Percentiles rank a stretch among this genome's conserved stretches.
These are phyloP conservation scores for Glaucomys volans DNA, from an alignment of 2,113 vertebrate species.

Conservation along the genomic window DNA sequence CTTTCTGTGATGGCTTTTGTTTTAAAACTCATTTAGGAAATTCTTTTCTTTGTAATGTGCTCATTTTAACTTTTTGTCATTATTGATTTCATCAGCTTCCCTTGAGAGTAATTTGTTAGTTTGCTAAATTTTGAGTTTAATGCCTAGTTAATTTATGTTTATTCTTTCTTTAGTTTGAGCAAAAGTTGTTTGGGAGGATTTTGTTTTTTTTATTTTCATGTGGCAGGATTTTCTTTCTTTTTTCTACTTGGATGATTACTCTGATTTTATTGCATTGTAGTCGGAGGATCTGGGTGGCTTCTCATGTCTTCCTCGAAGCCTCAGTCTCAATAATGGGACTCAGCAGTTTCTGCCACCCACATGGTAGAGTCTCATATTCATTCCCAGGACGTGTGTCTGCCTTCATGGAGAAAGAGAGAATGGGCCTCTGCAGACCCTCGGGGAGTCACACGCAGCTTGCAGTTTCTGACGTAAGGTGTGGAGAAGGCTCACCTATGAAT, in stretches of 20 bases:
- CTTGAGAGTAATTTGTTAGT: neutral
- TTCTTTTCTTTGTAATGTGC: neutral
- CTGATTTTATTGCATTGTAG: neutral
- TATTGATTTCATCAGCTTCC: neutral
- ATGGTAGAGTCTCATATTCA: neutral
- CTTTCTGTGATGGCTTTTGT: neutral
- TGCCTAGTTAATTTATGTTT: neutral
- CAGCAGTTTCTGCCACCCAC: neutral
- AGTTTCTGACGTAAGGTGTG: accelerated
- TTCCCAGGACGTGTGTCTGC: accelerated
- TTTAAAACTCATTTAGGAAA: neutral
- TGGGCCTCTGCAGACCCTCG: neutral
- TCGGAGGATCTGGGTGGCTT: neutral
- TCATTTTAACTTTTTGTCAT: neutral
- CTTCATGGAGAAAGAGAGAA: neutral
- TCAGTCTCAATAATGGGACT: too few relatives aligned
- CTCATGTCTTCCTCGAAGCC: neutral
- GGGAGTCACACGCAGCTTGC: neutral
- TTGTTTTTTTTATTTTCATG: neutral
- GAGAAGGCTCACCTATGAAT: accelerated
- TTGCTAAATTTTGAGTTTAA: neutral
- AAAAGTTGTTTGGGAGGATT: neutral
- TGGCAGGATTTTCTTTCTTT: neutral
- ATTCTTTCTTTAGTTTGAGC: neutral
- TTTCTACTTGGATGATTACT: neutral